phyloP scores from a whole-genome alignment of 2,888 invertebrate genomes.

The Lasius platythorax region DNA sequence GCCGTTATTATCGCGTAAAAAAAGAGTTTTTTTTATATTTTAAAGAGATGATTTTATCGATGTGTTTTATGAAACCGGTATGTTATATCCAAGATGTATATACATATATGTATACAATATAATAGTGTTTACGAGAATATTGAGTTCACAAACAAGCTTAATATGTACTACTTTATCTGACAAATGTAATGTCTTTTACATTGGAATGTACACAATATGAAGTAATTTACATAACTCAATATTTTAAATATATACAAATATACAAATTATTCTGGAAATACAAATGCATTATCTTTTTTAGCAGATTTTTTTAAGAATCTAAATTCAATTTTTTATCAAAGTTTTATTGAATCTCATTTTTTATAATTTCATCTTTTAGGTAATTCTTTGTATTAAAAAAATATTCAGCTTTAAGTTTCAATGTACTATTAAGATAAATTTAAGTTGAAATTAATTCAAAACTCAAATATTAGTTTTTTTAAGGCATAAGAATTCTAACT shows the following conservation, averaged over 20 bases:
- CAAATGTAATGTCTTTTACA: conserved; percentile 2
- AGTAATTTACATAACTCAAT: not conserved
- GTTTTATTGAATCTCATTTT: not conserved
- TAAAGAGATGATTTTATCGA: conserved; percentile 40
- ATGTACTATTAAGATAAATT: conserved; percentile 9
- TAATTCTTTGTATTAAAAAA: not conserved
- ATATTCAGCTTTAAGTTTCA: not conserved
- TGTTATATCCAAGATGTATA: not conserved
- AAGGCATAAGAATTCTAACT: not conserved
- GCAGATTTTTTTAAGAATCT: not conserved
- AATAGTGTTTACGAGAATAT: conserved; percentile 17
- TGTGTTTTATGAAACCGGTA: conserved; percentile 23
- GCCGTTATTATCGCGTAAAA: conserved; percentile 4
- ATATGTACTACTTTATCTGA: not conserved
- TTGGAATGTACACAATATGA: not conserved
- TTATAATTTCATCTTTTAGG: not conserved
- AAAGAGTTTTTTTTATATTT: conserved; percentile 38
- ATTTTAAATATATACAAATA: conserved; percentile 9
- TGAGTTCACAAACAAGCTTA: conserved; percentile 29
- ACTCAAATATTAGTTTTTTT: not conserved
- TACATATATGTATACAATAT: not conserved
- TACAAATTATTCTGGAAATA: not conserved
- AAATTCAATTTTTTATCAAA: not conserved
- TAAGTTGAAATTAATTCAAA: not conserved
- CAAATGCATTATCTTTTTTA: not conserved